Evolutionary conservation across 2,113 vertebrate species (phyloP).

Genomic region (Nibea coibor): DNA sequence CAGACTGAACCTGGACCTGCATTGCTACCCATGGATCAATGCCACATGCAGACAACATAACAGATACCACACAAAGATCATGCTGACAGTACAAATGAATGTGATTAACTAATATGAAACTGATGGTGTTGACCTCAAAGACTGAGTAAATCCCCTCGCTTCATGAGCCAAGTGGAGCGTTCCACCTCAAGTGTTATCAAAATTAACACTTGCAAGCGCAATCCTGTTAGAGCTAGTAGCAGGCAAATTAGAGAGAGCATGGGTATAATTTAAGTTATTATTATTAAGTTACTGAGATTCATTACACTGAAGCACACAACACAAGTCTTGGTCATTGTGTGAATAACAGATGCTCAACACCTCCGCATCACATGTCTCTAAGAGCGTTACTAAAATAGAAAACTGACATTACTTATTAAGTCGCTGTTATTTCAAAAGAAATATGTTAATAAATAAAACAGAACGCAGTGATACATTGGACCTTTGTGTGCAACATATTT

Average conservation of each 20-base stretch:
- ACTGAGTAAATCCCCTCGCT: not conserved
- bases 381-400: conserved; percentile 27
- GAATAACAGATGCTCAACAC: conserved; percentile 49
- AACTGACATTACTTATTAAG: not conserved
- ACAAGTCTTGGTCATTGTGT: conserved; percentile 16
- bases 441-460: not conserved
- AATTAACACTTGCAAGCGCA: not conserved
- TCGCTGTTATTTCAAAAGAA: not conserved
- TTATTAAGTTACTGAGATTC: not conserved
- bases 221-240: not conserved
- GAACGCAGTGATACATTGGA: not conserved
- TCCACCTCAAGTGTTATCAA: not conserved
- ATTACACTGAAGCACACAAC: conserved; percentile 8
- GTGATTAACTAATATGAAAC: not conserved
- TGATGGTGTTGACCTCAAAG: not conserved
- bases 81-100: not conserved
- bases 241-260: not conserved
- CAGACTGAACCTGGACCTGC: no score
- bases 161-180: not conserved
- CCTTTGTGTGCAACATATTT: not conserved
- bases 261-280: not conserved
- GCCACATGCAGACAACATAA: not conserved
- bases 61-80: not conserved
- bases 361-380: conserved; percentile 24
- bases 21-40: no score